Evolutionary conservation across 2,113 vertebrate species (phyloP).

Genomic region (Percina caprodes): DNA sequence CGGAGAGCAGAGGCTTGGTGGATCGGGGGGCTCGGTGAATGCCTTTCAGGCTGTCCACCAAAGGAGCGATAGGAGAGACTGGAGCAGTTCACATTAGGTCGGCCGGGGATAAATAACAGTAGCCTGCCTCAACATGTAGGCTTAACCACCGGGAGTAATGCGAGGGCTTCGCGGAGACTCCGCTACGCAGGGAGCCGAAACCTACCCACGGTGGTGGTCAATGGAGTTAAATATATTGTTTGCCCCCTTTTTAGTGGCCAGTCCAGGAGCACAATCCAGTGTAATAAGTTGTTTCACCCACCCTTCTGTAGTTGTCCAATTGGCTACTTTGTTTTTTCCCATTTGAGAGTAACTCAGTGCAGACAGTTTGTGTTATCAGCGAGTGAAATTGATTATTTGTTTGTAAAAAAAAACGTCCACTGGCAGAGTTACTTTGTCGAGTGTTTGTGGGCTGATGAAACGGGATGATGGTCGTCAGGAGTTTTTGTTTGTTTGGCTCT

Average conservation of each 20-base stretch:
- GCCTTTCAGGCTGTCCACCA: slow-evolving; percentile 65
- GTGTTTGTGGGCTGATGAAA: not conserved
- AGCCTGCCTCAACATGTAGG: slow-evolving; percentile 75
- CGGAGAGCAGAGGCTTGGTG: slow-evolving; percentile 70
- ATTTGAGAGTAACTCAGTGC: slow-evolving; percentile 55
- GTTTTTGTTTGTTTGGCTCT: slow-evolving; percentile 60
- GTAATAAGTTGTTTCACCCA: slow-evolving; percentile 69
- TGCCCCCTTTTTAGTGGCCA: slow-evolving; percentile 33
- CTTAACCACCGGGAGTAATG: slow-evolving; percentile 63
- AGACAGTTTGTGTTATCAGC: slow-evolving; percentile 33
- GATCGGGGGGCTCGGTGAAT: slow-evolving; percentile 72
- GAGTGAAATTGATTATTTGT: slow-evolving; percentile 40
- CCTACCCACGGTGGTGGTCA: slow-evolving; percentile 66
- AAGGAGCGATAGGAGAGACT: slow-evolving; percentile 72
- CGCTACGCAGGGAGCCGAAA: slow-evolving; percentile 75
- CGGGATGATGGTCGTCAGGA: slow-evolving; percentile 18
- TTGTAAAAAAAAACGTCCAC: slow-evolving; percentile 30
- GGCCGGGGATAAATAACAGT: slow-evolving; percentile 74
- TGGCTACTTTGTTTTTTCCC: slow-evolving; percentile 41
- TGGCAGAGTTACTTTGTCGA: slow-evolving; percentile 30
- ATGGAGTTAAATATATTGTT: slow-evolving; percentile 67
- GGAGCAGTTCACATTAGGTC: slow-evolving; percentile 70
- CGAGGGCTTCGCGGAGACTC: slow-evolving; percentile 72
- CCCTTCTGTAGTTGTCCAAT: slow-evolving; percentile 40
- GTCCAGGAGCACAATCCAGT: slow-evolving; percentile 51